Evolutionary conservation across 2,888 invertebrate species (phyloP).

Genomic region (Platycheirus rosarum): DNA sequence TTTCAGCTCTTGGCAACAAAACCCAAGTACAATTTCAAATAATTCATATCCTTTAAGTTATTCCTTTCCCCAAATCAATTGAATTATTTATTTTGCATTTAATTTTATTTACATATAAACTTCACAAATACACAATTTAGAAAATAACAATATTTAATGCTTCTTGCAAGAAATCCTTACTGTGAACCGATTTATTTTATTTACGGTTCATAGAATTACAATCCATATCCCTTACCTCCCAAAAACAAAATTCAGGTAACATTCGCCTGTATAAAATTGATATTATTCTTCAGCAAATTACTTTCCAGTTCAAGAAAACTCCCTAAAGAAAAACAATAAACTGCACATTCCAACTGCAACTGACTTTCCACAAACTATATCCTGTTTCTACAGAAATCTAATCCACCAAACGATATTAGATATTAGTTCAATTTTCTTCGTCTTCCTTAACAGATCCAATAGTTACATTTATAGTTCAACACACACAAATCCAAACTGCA

Average conservation of each 20-base stretch:
- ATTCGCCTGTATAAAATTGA: conserved; percentile 34
- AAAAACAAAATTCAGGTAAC: neutral
- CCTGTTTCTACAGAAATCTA: conserved; percentile 46
- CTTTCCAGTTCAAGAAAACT: conserved; percentile 47
- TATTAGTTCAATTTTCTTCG: conserved; percentile 50
- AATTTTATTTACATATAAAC: no score
- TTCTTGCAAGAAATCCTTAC: neutral
- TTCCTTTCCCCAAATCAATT: no score
- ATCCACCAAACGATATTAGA: conserved; percentile 54
- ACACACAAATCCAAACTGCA: conserved; percentile 35
- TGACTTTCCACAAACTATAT: conserved; percentile 53
- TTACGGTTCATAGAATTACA: conserved; percentile 13
- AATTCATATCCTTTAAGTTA: no score
- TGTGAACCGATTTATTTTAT: conserved; percentile 1
- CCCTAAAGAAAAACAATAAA: conserved; percentile 62
- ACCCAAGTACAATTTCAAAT: no score
- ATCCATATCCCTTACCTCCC: neutral
- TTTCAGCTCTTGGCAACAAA: no score
- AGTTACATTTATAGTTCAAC: conserved; percentile 56
- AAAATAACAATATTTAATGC: neutral
- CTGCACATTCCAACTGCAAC: conserved; percentile 58
- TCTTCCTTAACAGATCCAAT: conserved; percentile 30
- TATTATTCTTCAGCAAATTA: conserved; percentile 58
- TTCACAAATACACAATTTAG: neutral
- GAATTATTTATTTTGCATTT: no score